Conservation (phyloP, 1,140 invertebrate genomes). For the Paramacrobiotus metropolitanus region DNA sequence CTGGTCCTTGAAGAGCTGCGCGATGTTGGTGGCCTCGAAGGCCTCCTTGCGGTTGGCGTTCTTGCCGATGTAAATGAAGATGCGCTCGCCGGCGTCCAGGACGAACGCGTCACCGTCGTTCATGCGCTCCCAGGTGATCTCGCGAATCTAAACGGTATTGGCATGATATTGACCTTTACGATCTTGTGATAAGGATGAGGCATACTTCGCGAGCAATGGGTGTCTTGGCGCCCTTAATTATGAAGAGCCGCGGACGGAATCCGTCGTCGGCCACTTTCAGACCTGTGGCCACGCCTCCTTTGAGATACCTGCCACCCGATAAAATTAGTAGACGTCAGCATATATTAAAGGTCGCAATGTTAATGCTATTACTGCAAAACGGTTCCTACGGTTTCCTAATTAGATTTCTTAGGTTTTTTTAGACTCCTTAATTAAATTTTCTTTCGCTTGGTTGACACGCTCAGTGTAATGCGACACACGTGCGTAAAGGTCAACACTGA, state of each 20-base stretch:
- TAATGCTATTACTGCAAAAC: too few species aligned
- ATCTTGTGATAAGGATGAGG: background rate
- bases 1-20: background rate
- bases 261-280: conserved; percentile 26
- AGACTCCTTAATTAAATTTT: too few species aligned
- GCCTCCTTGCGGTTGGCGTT: conserved; percentile 29
- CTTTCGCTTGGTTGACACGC: too few species aligned
- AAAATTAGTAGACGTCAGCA: too few species aligned
- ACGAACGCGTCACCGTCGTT: conserved; percentile 66
- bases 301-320: conserved; percentile 30
- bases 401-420: too few species aligned
- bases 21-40: background rate
- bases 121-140: conserved; percentile 46
- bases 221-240: conserved; percentile 39
- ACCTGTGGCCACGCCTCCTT: conserved; percentile 33
- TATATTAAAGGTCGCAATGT: too few species aligned
- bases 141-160: conserved; percentile 14
- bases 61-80: conserved; percentile 57
- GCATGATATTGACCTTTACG: conserved; percentile 16
- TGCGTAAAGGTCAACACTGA: too few species aligned
- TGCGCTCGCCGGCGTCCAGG: conserved; percentile 36
- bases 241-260: conserved; percentile 34
- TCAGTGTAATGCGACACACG: too few species aligned
- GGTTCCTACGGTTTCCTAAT: too few species aligned
- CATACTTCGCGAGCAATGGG: conserved; percentile 39